Evolutionary conservation across 2,888 invertebrate species (phyloP).

Genomic region (Chaetogeoica ovagalla): DNA sequence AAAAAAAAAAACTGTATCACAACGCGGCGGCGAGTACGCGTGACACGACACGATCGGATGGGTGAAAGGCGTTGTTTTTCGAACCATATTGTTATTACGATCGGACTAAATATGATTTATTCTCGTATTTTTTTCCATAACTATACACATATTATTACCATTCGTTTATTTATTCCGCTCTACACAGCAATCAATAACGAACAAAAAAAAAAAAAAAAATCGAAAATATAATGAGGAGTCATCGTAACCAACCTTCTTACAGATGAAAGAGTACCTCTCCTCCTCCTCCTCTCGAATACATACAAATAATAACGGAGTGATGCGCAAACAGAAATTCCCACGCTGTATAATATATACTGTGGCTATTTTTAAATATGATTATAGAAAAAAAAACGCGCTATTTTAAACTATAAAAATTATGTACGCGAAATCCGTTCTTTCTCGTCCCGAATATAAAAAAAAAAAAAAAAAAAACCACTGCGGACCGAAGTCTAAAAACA

Average conservation of each 20-base stretch:
- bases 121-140: background rate
- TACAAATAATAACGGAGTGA: background rate
- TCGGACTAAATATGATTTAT: slow-evolving; percentile 11
- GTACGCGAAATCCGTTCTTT: too few relatives aligned
- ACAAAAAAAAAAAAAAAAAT: background rate
- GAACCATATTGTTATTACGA: background rate
- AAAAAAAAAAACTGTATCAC: slow-evolving; percentile 28
- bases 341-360: background rate
- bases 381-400: background rate
- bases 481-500: too few relatives aligned
- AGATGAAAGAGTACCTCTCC: too few relatives aligned
- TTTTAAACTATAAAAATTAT: background rate
- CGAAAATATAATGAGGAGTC: background rate
- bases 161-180: background rate
- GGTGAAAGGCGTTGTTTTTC: slow-evolving; percentile 46
- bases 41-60: slow-evolving; percentile 5
- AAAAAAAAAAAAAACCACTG: too few relatives aligned
- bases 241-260: background rate
- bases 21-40: slow-evolving; percentile 19
- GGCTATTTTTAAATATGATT: slow-evolving; percentile 23
- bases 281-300: too few relatives aligned
- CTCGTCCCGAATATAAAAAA: too few relatives aligned
- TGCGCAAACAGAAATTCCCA: background rate
- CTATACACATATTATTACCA: slow-evolving; percentile 15
- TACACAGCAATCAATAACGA: background rate